Base-by-base conservation (phyloP, 2,797 vertebrate genomes). In the Harpagifer antarcticus region DNA sequence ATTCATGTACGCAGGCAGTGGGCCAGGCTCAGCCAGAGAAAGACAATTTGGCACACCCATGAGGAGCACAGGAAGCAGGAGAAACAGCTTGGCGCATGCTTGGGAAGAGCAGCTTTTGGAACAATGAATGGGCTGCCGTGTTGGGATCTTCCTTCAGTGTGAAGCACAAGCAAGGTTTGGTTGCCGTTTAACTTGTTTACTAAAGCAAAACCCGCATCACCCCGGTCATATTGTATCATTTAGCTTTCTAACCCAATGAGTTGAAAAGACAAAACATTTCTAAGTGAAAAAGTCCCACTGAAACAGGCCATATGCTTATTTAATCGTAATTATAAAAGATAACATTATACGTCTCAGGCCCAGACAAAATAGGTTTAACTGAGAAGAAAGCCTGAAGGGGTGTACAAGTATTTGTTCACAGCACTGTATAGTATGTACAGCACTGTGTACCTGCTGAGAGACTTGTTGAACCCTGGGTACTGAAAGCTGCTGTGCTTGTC, bases 391-490 rank as follows among this genome's bases (percentile, higher is more conserved):
- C 66, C 9, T 2, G 62, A 58, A 79, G 74, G 57, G 77, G 76
- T 76, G 78, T 49, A 72, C 76, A 86, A 65, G 68, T 81, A 67
- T 72, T 45, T 68, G 27, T 27, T 84, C 86, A 89, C 87, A 90
- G 86, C 84, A 89, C 87, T 84, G 90, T 82, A 81, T 79, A 83
- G 76, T 79, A 82, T 68, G 78, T 82, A 89, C 77, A 86, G 91
- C 72, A 88, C 86, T 92, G 89, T 93, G 94, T 97, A 99, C 97
- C 97, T 98, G 98, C 89, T 96, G 97, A 81, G 97, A 94, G 77
- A 96, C 96, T 92, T 97, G 97, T 92, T 98, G 96, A 27, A 96
- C 96, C 90, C 97, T 96, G 92, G 97, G 94, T 71, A 97, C 95
- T 71, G 96, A 94, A 86, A 97, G 92, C 12, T 97, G 96, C 93